Conservation (phyloP, 2,797 vertebrate genomes). For the Xenopus petersii region DNA sequence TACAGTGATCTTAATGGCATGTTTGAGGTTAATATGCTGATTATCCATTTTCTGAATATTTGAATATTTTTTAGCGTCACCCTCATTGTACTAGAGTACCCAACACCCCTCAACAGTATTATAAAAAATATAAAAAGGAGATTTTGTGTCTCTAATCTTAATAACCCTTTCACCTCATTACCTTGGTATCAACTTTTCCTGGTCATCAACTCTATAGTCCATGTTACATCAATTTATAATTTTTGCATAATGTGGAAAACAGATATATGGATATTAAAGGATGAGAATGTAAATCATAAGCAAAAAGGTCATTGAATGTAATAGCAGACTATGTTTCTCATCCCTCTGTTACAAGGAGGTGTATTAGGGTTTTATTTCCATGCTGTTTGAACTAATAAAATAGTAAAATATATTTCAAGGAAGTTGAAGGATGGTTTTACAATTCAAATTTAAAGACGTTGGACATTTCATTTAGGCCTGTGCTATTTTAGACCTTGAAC, state of each 20-base stretch:
- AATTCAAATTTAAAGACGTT: constrained; percentile 84
- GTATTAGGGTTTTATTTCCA: constrained; percentile 84
- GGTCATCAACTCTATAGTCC: too few species aligned
- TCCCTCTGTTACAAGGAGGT: constrained; percentile 78
- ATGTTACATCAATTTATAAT: not conserved
- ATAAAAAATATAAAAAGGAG: too few species aligned
- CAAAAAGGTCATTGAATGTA: constrained; percentile 85
- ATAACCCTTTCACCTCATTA: too few species aligned
- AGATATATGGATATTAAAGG: constrained; percentile 76
- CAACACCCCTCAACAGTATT: too few species aligned
- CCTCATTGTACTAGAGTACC: too few species aligned
- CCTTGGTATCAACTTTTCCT: too few species aligned
- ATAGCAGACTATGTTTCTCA: constrained; percentile 79
- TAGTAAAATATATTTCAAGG: constrained; percentile 83
- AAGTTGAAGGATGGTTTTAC: constrained; percentile 83
- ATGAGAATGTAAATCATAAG: constrained; percentile 82
- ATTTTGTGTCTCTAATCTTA: too few species aligned
- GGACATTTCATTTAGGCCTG: constrained; percentile 79
- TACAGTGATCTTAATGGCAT: too few species aligned
- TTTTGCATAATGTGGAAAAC: constrained; percentile 51
- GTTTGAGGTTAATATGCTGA: too few species aligned
- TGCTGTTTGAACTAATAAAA: constrained; percentile 85
- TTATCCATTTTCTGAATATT: too few species aligned
- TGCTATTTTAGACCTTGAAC: constrained; percentile 72
- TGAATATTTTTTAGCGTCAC: too few species aligned